Evolutionary conservation across 1,140 invertebrate genomes (phyloP), one percentile per base, ranked within the genome.

Genomic region (Drosophila erecta): DNA sequence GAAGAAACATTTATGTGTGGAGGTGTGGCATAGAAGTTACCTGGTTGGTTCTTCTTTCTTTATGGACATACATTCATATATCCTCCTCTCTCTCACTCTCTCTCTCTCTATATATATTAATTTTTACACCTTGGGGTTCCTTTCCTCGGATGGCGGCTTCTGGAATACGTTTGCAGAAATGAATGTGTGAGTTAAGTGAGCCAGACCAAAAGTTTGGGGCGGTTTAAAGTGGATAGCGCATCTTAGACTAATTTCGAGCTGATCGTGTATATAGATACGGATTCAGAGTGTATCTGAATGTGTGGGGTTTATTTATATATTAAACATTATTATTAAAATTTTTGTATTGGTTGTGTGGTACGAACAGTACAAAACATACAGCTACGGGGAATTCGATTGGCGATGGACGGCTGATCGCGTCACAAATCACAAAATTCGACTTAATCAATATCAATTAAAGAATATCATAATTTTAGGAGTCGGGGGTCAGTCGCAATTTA

Each of bases 1-100:
- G 83, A 83, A 87, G 83, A 87, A 89, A 87, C 75, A 87, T 87
- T 65, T 89, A 81, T 83, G 83, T 72, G 56, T 62, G 65, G 71
- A 46, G 41, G 22, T 62, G 76, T 80, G 84, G 75, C 83, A 79
- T 83, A 87, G 83, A 76, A 89, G 83, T 87, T 87, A 87, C 83
- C 83, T 87, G 83, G 61, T 79, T 75, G 72, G 53, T 40, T 77
- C 61, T 71, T 87, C 69, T 74, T 51, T 54, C 43, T 57, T 15
- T 43, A 27, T 54, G 24, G 41, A 12, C 11, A 35, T 38, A 20
- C 22, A 44, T 24, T 17, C 0, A 30, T 27, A 17, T 43, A 46
- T 35, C 30, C 61, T 33, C 37, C 35, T 46, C 24, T 54, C 7
- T 22, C 11, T 64, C 44, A 20, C 27, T 30, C 17, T 17, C 17